Conservation (phyloP, 2,113 vertebrate genomes). For the Clarias gariepinus region DNA sequence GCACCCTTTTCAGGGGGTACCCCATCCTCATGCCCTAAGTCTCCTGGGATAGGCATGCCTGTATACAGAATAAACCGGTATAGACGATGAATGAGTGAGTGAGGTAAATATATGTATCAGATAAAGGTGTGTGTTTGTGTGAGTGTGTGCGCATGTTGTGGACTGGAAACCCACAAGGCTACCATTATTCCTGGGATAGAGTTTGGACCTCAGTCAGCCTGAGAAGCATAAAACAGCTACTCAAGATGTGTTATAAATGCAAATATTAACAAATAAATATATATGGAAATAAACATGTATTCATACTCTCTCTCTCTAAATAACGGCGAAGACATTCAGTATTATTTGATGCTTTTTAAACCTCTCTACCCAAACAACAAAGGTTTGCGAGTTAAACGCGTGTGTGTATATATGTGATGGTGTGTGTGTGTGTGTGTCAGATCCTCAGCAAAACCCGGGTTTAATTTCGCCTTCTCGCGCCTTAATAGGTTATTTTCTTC, state of each 20-base stretch:
- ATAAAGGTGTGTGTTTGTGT: neutral
- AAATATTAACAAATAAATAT: no score
- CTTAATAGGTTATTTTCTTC: neutral
- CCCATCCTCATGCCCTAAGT: no score
- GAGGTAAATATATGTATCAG: neutral
- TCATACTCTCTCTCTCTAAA: neutral
- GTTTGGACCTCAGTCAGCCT: neutral
- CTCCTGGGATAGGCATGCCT: no score
- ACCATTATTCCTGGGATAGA: neutral
- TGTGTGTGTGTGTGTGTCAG: no score
- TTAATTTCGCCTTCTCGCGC: slow-evolving; percentile 15
- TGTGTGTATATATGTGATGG: no score
- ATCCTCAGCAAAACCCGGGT: neutral
- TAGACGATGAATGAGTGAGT: no score
- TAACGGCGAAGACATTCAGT: neutral
- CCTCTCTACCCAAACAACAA: neutral
- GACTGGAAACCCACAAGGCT: neutral
- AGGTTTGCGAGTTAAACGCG: neutral
- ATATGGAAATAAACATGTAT: neutral
- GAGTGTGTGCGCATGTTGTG: neutral
- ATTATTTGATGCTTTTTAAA: neutral
- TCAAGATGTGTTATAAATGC: neutral
- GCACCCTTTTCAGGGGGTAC: no score
- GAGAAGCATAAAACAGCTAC: neutral
- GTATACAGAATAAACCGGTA: no score